Evolutionary conservation across 2,113 vertebrate genomes (phyloP).

Genomic region (Turdus rufiventris): DNA sequence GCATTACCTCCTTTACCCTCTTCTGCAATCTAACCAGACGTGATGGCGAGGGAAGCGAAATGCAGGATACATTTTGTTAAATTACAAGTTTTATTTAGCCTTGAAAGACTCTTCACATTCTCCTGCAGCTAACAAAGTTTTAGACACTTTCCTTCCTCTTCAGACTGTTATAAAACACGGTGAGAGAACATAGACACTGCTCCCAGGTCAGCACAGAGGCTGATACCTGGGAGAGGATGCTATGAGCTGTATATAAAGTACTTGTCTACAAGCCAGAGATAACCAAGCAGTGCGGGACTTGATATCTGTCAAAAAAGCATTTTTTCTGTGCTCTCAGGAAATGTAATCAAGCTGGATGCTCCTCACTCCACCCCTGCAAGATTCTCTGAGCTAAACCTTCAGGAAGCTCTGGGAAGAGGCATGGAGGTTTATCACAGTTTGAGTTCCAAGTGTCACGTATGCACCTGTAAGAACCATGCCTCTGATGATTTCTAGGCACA

Average conservation of each 20-base stretch:
- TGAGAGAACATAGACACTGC: fast-evolving
- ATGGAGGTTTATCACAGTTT: neutral
- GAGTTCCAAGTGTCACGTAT: neutral
- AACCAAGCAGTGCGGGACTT: neutral
- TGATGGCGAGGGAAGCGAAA: neutral
- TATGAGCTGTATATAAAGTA: neutral
- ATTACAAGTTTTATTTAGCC: constrained; percentile 1
- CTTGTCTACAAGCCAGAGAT: neutral
- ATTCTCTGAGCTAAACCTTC: neutral
- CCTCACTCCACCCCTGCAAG: fast-evolving
- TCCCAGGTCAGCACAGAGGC: neutral
- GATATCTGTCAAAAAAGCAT: neutral
- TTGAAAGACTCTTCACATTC: neutral
- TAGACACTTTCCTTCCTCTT: neutral
- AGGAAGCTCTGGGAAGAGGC: neutral
- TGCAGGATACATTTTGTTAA: neutral
- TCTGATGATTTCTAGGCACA: neutral
- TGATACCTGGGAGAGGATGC: neutral
- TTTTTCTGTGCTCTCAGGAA: neutral
- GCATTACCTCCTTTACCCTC: constrained; percentile 38
- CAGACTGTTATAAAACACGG: neutral
- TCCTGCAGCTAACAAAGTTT: neutral
- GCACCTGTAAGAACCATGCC: neutral
- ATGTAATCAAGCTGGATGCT: neutral
- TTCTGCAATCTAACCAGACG: neutral